A percentile compares a stretch with the other conserved stretches of the same genome.
These are phyloP conservation scores for Epinephelus fuscoguttatus DNA, from an alignment of 2,113 vertebrate species.

Conservation along the genomic window DNA sequence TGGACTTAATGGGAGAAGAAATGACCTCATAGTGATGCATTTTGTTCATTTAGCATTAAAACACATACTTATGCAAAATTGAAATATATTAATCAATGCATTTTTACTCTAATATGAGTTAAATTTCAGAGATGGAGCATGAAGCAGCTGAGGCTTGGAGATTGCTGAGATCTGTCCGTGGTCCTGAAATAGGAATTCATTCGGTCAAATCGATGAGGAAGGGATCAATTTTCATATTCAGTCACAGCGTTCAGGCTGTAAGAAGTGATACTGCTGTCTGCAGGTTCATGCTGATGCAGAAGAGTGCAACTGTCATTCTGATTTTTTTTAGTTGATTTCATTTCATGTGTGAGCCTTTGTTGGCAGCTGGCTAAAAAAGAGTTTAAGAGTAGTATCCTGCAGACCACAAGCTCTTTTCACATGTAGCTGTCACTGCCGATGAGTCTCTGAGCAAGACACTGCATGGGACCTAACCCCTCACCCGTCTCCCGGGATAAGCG, in stretches of 20 bases:
- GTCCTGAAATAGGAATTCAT: slow-evolving; percentile 54
- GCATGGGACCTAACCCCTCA: slow-evolving; percentile 49
- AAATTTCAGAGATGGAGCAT: background rate
- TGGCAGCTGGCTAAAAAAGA: background rate
- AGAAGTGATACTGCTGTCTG: slow-evolving; percentile 7
- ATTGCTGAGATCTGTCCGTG: slow-evolving; percentile 41
- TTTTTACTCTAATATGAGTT: background rate
- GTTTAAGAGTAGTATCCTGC: background rate
- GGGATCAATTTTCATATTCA: slow-evolving; percentile 51
- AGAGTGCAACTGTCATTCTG: background rate
- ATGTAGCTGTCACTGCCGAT: slow-evolving; percentile 40
- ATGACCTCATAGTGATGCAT: background rate
- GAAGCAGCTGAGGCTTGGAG: background rate
- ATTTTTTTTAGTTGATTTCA: background rate
- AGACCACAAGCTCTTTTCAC: slow-evolving; percentile 16
- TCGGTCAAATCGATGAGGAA: slow-evolving; percentile 42
- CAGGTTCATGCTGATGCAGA: background rate
- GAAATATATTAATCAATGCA: background rate
- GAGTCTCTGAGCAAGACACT: slow-evolving; percentile 48
- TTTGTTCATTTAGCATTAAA: background rate
- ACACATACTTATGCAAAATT: background rate
- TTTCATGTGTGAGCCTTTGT: background rate
- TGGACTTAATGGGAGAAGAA: background rate
- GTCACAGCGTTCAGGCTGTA: background rate
- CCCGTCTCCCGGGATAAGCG: slow-evolving; percentile 56